These are phyloP conservation scores for Isurus oxyrinchus DNA, from an alignment of 2,113 vertebrate species.

Conservation along the genomic window DNA sequence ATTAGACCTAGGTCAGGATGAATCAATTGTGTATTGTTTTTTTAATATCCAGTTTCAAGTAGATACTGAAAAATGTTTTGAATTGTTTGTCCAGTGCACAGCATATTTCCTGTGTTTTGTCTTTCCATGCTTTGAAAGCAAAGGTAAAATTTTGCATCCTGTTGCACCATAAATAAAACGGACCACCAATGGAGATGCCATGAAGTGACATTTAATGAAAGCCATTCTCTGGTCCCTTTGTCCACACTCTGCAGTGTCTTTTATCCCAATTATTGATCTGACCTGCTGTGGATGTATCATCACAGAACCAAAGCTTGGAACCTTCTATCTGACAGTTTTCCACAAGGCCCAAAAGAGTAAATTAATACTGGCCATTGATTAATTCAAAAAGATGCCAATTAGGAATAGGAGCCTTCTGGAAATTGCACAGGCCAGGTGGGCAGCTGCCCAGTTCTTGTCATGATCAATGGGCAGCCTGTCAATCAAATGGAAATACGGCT, in stretches of 20 bases:
- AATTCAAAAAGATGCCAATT: constrained; percentile 44
- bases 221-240: constrained; percentile 43
- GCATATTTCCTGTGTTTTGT: constrained; percentile 44
- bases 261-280: constrained; percentile 48
- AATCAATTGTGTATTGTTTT: not conserved
- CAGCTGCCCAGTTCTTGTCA: not conserved
- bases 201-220: constrained; percentile 52
- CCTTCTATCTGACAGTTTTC: constrained; percentile 39
- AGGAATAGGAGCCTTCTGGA: constrained; percentile 44
- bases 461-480: not conserved
- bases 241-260: constrained; percentile 46
- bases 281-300: constrained; percentile 27
- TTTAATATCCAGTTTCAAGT: not conserved
- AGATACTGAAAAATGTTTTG: constrained; percentile 11
- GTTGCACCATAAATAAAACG: constrained; percentile 46
- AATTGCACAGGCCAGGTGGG: not conserved
- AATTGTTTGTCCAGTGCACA: constrained; percentile 42
- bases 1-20: not conserved
- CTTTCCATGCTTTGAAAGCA: constrained; percentile 43
- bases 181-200: constrained; percentile 44
- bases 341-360: constrained; percentile 44
- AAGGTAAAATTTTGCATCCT: constrained; percentile 44
- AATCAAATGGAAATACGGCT: not conserved
- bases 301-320: constrained; percentile 42
- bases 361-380: constrained; percentile 52